Evolutionary conservation across 2,797 vertebrate genomes (phyloP).

Genomic region (Percopsis omiscomaycus): DNA sequence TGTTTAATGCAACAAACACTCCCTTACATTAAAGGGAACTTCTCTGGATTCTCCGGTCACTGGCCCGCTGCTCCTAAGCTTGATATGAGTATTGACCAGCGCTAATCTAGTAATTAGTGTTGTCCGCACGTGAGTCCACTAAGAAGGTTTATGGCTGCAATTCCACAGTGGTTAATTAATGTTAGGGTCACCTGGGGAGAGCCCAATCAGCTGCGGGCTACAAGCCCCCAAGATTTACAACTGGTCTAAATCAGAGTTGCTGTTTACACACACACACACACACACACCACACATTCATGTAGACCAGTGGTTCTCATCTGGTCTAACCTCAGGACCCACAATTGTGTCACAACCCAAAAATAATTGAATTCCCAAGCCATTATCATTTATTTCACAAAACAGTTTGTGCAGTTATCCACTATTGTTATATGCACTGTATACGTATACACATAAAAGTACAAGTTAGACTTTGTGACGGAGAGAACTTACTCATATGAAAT

Average conservation of each 20-base stretch:
- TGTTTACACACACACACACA: slow-evolving; percentile 16
- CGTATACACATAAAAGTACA: no score
- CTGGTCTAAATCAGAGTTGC: slow-evolving; percentile 48
- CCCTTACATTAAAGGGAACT: not conserved
- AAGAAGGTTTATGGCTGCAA: slow-evolving; percentile 75
- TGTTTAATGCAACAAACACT: not conserved
- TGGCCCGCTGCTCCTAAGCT: slow-evolving; percentile 36
- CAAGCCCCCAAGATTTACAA: slow-evolving; percentile 61
- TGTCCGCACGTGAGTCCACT: slow-evolving; percentile 57
- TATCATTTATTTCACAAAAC: no score
- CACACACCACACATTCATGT: not conserved
- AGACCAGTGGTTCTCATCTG: not conserved
- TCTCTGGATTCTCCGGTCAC: slow-evolving; percentile 15
- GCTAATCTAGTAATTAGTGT: slow-evolving; percentile 78
- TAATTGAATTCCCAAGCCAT: no score
- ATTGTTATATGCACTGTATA: no score
- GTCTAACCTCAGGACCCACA: no score
- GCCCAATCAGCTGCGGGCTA: slow-evolving; percentile 54
- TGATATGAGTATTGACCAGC: slow-evolving; percentile 67
- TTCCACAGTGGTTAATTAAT: slow-evolving; percentile 74
- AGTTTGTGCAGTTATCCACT: no score
- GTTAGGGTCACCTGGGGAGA: slow-evolving; percentile 64
- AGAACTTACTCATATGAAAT: slow-evolving; percentile 28
- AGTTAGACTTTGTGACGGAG: no score
- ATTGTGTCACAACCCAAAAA: no score